Percentiles rank a stretch among this genome's conserved stretches.
Conservation (phyloP, 2,888 invertebrate genomes). For the Drosophila neonasuta region DNA sequence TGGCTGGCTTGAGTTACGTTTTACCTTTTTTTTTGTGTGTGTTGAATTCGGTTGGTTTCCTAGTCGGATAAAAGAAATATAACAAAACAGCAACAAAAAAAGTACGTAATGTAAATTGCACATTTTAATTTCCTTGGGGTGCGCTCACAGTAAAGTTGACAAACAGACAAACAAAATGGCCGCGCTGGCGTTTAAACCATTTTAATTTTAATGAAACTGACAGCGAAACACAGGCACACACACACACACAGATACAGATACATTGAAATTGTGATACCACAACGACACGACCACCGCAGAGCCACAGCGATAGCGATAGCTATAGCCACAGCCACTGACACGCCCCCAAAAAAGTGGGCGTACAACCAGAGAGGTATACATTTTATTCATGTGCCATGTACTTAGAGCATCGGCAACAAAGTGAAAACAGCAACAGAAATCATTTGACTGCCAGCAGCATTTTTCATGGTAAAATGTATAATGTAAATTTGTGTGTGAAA, state of each 20-base stretch:
- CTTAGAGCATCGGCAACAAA: constrained; percentile 3
- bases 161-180: constrained; percentile 50
- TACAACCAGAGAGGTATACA: constrained; percentile 19
- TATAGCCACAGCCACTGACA: constrained; percentile 14
- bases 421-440: constrained; percentile 13
- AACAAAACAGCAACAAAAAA: constrained; percentile 17
- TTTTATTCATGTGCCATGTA: constrained; percentile 31
- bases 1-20: constrained; percentile 30
- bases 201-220: constrained; percentile 67
- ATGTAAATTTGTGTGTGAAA: constrained; percentile 7
- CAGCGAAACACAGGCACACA: constrained; percentile 34
- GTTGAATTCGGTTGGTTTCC: constrained; percentile 7
- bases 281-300: constrained; percentile 15
- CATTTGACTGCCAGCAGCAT: constrained; percentile 21
- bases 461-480: constrained; percentile 2
- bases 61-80: constrained; percentile 23
- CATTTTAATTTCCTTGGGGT: constrained; percentile 75
- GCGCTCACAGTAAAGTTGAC: constrained; percentile 48
- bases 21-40: constrained; percentile 13
- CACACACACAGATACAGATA: neutral
- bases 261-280: neutral
- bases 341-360: constrained; percentile 34
- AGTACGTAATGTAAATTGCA: constrained; percentile 56
- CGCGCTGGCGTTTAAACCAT: constrained; percentile 54
- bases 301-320: constrained; percentile 14